Base-by-base conservation (phyloP, 2,888 invertebrate genomes). In the Automeris io region DNA sequence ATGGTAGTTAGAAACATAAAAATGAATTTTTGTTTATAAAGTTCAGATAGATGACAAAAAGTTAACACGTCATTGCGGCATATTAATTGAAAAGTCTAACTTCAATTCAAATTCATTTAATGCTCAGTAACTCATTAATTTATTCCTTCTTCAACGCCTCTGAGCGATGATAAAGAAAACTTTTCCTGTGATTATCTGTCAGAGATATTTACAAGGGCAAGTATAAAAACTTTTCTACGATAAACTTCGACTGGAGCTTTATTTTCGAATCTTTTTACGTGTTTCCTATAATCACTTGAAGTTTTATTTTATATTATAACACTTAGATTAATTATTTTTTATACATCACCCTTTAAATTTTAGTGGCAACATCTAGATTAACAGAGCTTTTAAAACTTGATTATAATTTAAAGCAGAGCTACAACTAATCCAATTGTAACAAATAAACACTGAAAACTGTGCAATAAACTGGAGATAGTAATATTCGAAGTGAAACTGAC, bases 121-220 rank as follows among this genome's bases (percentile, higher is more conserved):
- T 13, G n/a, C 18, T 11, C 23, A 9, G 13, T 34, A 24, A 23
- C 22, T 33, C 25, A 29, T 29, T 39, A 39, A 35, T 39, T 34
- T 29, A 19, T 16, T 33, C 24, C 21, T 9, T 12, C 21, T 37
- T 37, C 23, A 23, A 23, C 32, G 37, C 16, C 18, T 37, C 18
- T 22, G 18, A 31, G 24, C 32, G 37, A 23, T 23, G 6, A 22
- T 16, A 33, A 18, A 22, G 8, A 3, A 35, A 39, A 39, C 34
- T 34, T 33, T 23, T 8, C 18, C 16, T 8, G 21, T 34, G 26
- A 34, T 34, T 39, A 39, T 33, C 39, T 34, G 34, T 22, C 33
- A 18, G 33, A 29, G 34, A 39, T 26, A 39, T 34, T 39, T 39
- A 39, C 12, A n/a, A n/a, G n/a, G n/a, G n/a, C n/a, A n/a, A n/a